A percentile compares a stretch with the other conserved stretches of the same genome.
phyloP scores from a whole-genome alignment of 2,888 invertebrate species.

The Tricholauxania praeusta region DNA sequence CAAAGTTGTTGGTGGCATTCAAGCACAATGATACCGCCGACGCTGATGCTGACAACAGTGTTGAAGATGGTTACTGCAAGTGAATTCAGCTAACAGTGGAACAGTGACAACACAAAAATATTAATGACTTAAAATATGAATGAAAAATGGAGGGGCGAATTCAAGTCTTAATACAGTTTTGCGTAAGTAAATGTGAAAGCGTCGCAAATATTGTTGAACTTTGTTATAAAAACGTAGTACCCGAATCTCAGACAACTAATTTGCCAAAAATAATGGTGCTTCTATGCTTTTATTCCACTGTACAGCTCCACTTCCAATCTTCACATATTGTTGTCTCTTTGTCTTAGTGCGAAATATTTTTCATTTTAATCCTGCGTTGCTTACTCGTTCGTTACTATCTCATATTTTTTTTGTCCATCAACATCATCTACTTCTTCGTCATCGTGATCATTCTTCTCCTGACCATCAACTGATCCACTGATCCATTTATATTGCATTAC shows the following conservation, averaged over 20 bases:
- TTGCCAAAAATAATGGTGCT: background rate
- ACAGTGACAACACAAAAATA: too few species aligned
- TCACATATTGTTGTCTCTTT: background rate
- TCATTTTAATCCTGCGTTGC: too few species aligned
- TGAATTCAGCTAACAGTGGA: background rate
- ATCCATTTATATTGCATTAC: slow-evolving; percentile 30
- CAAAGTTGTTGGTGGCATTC: slow-evolving; percentile 6
- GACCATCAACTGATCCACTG: too few species aligned
- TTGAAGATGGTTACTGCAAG: slow-evolving; percentile 9
- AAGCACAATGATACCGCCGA: too few species aligned
- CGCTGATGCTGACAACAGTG: slow-evolving; percentile 1
- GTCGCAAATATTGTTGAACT: too few species aligned
- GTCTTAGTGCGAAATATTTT: too few species aligned
- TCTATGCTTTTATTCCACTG: background rate
- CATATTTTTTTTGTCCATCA: background rate
- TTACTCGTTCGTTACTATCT: background rate
- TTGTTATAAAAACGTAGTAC: too few species aligned
- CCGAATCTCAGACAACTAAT: too few species aligned
- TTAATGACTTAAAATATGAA: too few species aligned
- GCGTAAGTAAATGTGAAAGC: background rate
- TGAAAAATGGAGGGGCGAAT: too few species aligned
- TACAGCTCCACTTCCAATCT: background rate
- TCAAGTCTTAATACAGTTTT: background rate
- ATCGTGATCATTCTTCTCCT: too few species aligned
- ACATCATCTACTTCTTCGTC: background rate